A percentile compares a stretch with the other conserved stretches of the same genome.
Evolutionary conservation across 2,797 vertebrate genomes (phyloP).

Genomic region (Acrocephalus scirpaceus): DNA sequence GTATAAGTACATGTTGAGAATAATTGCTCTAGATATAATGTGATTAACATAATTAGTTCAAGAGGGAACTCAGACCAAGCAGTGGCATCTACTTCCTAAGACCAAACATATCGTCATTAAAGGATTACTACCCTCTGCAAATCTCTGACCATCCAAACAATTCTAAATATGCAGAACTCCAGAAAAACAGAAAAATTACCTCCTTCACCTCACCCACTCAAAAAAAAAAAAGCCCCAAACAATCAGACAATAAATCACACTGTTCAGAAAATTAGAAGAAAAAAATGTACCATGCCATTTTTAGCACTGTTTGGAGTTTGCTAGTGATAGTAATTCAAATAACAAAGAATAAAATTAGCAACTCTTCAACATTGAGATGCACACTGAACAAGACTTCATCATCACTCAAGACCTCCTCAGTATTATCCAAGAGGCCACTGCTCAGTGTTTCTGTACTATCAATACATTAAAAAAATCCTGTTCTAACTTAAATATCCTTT

Average conservation of each 20-base stretch:
- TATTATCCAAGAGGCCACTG: background rate
- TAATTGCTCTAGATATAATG: conserved; percentile 2
- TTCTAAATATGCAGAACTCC: background rate
- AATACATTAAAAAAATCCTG: background rate
- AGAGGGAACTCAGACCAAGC: conserved; percentile 1
- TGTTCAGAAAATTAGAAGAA: background rate
- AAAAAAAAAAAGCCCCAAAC: background rate
- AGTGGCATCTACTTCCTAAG: background rate
- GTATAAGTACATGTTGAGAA: background rate
- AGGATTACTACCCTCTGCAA: background rate
- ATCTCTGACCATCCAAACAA: background rate
- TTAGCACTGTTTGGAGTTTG: background rate
- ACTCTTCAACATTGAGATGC: background rate
- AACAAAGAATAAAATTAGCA: background rate
- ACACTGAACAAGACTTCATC: background rate
- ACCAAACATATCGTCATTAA: background rate
- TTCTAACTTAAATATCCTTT: background rate
- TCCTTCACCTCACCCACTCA: background rate
- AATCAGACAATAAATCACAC: background rate
- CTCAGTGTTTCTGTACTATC: background rate
- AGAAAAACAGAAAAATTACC: background rate
- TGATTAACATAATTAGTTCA: conserved; percentile 30
- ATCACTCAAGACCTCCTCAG: background rate
- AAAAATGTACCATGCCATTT: background rate
- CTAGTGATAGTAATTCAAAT: background rate